These are phyloP conservation scores for Tethea ocularis DNA, from an alignment of 2,888 invertebrate species.

Conservation along the genomic window DNA sequence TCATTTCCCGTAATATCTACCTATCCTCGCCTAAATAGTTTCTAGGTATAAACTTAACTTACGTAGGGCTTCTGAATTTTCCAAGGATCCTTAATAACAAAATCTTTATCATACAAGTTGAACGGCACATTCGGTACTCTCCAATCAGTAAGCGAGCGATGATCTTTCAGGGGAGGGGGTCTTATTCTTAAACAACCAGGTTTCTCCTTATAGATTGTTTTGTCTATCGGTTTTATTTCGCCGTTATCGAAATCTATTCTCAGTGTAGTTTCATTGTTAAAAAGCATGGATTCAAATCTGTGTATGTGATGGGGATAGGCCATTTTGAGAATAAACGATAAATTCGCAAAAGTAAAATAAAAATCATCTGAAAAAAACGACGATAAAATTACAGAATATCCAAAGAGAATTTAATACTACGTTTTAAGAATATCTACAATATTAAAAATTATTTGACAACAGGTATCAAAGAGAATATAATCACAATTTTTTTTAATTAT, in stretches of 20 bases:
- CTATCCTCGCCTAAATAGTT: too few relatives aligned
- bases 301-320: background rate
- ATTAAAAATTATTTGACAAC: too few relatives aligned
- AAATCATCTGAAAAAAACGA: too few relatives aligned
- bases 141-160: background rate
- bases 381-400: too few relatives aligned
- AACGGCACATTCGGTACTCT: background rate
- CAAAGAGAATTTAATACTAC: too few relatives aligned
- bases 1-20: too few relatives aligned
- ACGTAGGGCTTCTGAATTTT: constrained; percentile 2
- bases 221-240: background rate
- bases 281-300: constrained; percentile 14
- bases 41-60: background rate
- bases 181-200: background rate
- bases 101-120: background rate
- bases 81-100: background rate
- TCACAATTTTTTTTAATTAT: too few relatives aligned
- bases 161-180: constrained; percentile 2
- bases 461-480: too few relatives aligned
- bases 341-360: too few relatives aligned
- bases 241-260: background rate
- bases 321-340: too few relatives aligned
- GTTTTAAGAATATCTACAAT: too few relatives aligned
- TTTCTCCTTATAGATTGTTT: background rate
- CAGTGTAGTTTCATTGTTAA: background rate